Conservation (phyloP, 2,888 invertebrate species). For the Theretra japonica region DNA sequence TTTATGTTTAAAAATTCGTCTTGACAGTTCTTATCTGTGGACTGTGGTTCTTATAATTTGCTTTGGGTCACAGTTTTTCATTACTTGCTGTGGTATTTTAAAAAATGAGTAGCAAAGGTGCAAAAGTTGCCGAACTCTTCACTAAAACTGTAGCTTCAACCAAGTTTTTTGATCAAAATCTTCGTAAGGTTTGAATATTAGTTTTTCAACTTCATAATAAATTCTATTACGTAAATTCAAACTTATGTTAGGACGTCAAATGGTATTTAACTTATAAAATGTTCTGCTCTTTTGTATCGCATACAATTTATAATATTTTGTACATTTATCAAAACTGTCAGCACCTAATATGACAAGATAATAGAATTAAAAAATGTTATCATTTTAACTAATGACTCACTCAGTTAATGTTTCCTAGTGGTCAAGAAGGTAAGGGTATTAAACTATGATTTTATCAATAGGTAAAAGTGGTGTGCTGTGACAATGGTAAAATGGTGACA, state of each 20-base stretch:
- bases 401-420: not conserved
- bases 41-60: too few relatives aligned
- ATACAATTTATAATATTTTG: too few relatives aligned
- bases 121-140: slow-evolving; percentile 71
- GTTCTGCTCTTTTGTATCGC: not conserved
- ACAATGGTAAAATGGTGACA: slow-evolving; percentile 89
- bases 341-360: too few relatives aligned
- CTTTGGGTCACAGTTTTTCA: too few relatives aligned
- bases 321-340: too few relatives aligned
- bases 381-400: not conserved
- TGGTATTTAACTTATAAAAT: not conserved
- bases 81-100: too few relatives aligned
- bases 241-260: not conserved
- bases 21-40: too few relatives aligned
- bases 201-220: not conserved
- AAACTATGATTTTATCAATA: slow-evolving; percentile 42
- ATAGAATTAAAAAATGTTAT: too few relatives aligned
- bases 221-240: not conserved
- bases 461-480: slow-evolving; percentile 80
- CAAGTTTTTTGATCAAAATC: slow-evolving; percentile 74
- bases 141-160: slow-evolving; percentile 71
- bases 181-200: slow-evolving; percentile 63
- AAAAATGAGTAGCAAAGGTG: slow-evolving; percentile 66
- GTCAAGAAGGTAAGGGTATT: not conserved
- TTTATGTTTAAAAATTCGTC: too few relatives aligned